Conservation (phyloP, 2,888 invertebrate genomes). For the Cephonodes hylas region DNA sequence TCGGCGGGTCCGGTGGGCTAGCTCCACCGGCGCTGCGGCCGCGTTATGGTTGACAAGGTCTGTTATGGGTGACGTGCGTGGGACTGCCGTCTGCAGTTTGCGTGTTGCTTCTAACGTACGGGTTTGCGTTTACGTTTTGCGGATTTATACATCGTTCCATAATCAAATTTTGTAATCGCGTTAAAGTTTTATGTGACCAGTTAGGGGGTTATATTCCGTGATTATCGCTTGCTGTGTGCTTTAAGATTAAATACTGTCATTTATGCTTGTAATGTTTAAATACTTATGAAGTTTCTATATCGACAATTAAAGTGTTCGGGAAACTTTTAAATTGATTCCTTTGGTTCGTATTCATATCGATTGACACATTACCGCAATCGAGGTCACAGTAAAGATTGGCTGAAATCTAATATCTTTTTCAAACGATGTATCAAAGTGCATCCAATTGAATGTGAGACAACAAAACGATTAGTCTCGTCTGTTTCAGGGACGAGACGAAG, state of each 20-base stretch:
- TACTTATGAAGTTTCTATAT: too few species aligned
- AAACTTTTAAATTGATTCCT: too few species aligned
- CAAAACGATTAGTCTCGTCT: slow-evolving; percentile 4
- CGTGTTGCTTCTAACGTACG: slow-evolving; percentile 32
- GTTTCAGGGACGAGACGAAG: background rate
- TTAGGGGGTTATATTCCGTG: background rate
- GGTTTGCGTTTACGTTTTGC: slow-evolving; percentile 12
- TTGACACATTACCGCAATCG: too few species aligned
- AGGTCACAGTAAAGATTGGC: too few species aligned
- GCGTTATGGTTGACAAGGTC: slow-evolving; percentile 79
- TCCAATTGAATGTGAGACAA: background rate
- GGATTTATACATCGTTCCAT: background rate
- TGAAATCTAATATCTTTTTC: too few species aligned
- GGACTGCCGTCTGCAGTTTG: slow-evolving; percentile 56
- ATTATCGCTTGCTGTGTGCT: background rate
- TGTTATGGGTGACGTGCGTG: slow-evolving; percentile 65
- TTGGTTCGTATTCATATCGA: too few species aligned
- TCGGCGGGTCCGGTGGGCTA: slow-evolving; percentile 45
- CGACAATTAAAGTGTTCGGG: too few species aligned
- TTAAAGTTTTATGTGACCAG: background rate
- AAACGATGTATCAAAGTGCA: background rate
- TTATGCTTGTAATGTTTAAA: too few species aligned
- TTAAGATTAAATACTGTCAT: too few species aligned
- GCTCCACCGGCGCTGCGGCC: slow-evolving; percentile 61
- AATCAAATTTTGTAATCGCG: too few species aligned